Evolutionary conservation across 1,140 invertebrate species (phyloP), one percentile per base, ranked within the genome.

Genomic region (Heliconius hermathena): DNA sequence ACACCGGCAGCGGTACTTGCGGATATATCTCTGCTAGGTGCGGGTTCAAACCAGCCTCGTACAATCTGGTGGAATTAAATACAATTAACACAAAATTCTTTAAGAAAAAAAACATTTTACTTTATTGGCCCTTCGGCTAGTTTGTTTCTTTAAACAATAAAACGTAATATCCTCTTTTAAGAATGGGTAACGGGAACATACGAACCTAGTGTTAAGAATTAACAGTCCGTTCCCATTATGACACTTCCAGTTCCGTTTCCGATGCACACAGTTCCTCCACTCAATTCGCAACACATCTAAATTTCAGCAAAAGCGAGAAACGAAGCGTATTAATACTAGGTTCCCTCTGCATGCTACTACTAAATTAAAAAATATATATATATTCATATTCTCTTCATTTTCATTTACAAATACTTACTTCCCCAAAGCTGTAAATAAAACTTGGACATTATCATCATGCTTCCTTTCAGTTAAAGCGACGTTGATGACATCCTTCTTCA

Each of bases 391-490:
- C 2, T 57, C 22, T 8, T 26, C 26, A 26, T 26, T 26, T 26
- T 1, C 26, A 26, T 26, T 57, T 57, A 9, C n/a, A 22, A 57
- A 70, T 79, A 95, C 95, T 93, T 89, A 96, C 96, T 96, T 96
- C 90, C 98, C 98, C 60, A 99, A 89, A 36, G 95, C 96, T 18
- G 95, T 95, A 1, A 97, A 87, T 13, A 99, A 95, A 76, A 97
- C 96, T 49, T 96, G 94, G 0, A 96, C 88, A 84, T 98, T 98
- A 84, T 98, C 97, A 52, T 95, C 94, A 81, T 97, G 96, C 8
- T 95, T 96, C 57, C 96, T 96, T 85, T 98, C 97, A 78, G 98
- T 98, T 0, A 99, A 93, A 1, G 98, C 95, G 73, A 99, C 95
- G 87, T 98, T 97, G 1, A 95, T 94, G 83, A 96, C 96, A 72